Conservation (phyloP, 2,113 vertebrate species). For the Aptenodytes patagonicus region DNA sequence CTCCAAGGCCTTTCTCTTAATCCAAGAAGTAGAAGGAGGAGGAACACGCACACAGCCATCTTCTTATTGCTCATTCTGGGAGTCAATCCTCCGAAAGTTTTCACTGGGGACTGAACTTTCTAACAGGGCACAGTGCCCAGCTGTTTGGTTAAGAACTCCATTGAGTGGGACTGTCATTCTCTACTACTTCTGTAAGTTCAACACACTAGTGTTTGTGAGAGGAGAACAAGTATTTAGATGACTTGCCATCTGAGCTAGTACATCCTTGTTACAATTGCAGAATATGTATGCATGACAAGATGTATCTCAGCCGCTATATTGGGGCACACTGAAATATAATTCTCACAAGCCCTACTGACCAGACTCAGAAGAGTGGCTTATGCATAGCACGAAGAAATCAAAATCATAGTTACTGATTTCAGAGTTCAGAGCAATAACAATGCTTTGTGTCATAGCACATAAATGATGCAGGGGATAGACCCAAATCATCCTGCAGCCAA, state of each 20-base stretch:
- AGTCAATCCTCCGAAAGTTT: background rate
- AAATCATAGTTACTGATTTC: background rate
- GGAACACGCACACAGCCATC: background rate
- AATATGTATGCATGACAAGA: background rate
- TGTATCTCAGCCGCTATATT: rapidly evolving
- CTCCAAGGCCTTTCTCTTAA: background rate
- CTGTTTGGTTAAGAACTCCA: background rate
- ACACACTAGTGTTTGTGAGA: background rate
- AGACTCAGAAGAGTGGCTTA: background rate
- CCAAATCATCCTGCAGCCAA: background rate
- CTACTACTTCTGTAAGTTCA: background rate
- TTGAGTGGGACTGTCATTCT: background rate
- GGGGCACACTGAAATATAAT: background rate
- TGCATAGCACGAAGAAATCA: background rate
- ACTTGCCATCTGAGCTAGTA: background rate
- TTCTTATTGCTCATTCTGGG: background rate
- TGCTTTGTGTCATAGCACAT: background rate
- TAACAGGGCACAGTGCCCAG: background rate
- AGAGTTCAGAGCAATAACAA: background rate
- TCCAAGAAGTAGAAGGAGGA: background rate
- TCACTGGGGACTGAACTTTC: background rate
- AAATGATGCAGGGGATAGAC: background rate
- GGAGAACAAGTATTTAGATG: background rate
- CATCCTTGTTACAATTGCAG: background rate
- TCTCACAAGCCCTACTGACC: background rate